phyloP scores from a whole-genome alignment of 2,888 invertebrate genomes.

The Lutraria lutraria region DNA sequence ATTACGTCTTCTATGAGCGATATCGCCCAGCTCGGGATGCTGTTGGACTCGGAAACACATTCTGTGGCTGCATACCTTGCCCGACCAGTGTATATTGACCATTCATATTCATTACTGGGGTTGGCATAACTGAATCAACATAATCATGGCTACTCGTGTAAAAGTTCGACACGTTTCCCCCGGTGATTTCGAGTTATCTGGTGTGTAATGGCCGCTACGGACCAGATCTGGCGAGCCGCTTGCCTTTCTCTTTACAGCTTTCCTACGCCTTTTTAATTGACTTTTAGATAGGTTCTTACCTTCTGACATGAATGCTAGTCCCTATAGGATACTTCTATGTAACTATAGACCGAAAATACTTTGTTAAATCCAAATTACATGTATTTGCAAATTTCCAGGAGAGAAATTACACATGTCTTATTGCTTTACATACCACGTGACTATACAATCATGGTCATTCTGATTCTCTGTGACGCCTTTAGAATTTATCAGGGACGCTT shows the following conservation, averaged over 20 bases:
- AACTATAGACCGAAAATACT: too few species aligned
- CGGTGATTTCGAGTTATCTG: not conserved
- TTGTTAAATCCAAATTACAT: too few species aligned
- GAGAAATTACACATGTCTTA: too few species aligned
- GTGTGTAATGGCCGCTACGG: conserved; percentile 10
- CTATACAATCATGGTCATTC: too few species aligned
- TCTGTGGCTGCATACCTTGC: not conserved
- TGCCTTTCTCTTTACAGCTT: not conserved
- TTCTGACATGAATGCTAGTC: too few species aligned
- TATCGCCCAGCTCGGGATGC: not conserved
- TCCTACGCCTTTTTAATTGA: too few species aligned
- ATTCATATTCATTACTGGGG: not conserved
- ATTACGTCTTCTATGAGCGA: not conserved
- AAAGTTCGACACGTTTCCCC: not conserved
- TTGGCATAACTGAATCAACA: not conserved
- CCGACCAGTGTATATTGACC: not conserved
- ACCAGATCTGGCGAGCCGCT: conserved; percentile 8
- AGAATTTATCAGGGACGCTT: too few species aligned
- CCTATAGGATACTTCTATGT: too few species aligned
- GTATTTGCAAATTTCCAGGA: too few species aligned
- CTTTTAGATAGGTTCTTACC: too few species aligned
- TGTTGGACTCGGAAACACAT: not conserved
- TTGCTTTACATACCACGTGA: too few species aligned
- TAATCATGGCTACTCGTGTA: not conserved
- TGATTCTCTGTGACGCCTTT: too few species aligned